Conservation (phyloP, 2,888 invertebrate genomes). For the Acanthosepion lycidas region DNA sequence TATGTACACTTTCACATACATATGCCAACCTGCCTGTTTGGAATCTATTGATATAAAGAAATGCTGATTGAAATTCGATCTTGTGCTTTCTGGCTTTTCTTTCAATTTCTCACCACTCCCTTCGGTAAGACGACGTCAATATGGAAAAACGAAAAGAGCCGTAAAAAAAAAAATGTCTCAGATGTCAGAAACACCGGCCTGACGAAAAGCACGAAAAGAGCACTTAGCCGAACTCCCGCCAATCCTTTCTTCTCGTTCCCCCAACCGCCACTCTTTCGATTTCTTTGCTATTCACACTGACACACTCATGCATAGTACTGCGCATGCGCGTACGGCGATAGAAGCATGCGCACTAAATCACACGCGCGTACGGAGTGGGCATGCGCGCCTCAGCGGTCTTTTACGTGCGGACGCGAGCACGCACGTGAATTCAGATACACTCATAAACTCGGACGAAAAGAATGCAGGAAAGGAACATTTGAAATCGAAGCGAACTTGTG, state of each 20-base stretch:
- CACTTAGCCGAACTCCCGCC: background rate
- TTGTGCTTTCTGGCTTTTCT: background rate
- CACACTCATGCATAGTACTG: background rate
- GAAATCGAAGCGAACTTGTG: no score
- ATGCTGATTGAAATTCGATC: constrained; percentile 6
- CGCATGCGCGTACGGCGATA: background rate
- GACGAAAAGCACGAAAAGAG: background rate
- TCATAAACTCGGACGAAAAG: background rate
- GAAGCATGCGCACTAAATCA: background rate
- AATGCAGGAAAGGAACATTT: background rate
- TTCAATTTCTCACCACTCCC: background rate
- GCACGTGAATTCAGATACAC: background rate
- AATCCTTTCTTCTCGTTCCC: background rate
- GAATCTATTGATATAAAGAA: background rate
- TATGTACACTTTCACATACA: background rate
- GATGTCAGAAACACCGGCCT: constrained; percentile 10
- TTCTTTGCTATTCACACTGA: background rate
- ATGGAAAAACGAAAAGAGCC: background rate
- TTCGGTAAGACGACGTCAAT: background rate
- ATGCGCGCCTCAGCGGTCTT: background rate
- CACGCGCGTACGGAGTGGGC: no score
- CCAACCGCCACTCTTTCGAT: background rate
- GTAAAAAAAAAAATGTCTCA: background rate
- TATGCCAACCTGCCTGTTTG: background rate
- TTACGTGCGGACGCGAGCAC: background rate